A percentile compares a stretch with the other conserved stretches of the same genome.
phyloP scores from a whole-genome alignment of 2,888 invertebrate species.

The Drosophila phalerata region DNA sequence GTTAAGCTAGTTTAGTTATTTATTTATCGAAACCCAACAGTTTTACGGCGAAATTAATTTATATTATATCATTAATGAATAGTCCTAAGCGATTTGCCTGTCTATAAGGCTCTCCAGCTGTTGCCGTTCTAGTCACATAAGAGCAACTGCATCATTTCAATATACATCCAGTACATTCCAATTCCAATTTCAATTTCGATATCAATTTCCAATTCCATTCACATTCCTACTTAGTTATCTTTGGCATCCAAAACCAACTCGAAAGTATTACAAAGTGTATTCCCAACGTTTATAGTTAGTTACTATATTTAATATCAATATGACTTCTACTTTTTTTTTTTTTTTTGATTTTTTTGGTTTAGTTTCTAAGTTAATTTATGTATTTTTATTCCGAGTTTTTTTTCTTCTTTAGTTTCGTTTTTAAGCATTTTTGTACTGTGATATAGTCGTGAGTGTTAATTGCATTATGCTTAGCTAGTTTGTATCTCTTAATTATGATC shows the following conservation, averaged over 20 bases:
- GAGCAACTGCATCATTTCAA: constrained; percentile 48
- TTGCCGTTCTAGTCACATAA: constrained; percentile 70
- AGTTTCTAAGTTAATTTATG: constrained; percentile 43
- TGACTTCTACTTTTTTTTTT: constrained; percentile 1
- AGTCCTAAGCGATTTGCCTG: constrained; percentile 5
- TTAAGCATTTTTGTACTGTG: constrained; percentile 56
- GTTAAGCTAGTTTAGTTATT: constrained; percentile 15
- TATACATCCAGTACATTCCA: constrained; percentile 4
- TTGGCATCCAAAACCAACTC: constrained; percentile 51
- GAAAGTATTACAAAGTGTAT: constrained; percentile 52
- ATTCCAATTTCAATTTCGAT: neutral
- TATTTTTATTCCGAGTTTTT: constrained; percentile 11
- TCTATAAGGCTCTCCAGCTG: constrained; percentile 4
- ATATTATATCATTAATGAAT: neutral
- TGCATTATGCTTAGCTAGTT: constrained; percentile 64
- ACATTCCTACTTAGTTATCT: constrained; percentile 14
- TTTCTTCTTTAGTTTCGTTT: constrained; percentile 21
- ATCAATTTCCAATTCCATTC: neutral
- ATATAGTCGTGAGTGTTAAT: constrained; percentile 66
- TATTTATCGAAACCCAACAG: constrained; percentile 33
- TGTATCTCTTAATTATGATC: constrained; percentile 30
- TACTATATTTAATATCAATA: too few species aligned
- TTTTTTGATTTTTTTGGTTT: constrained; percentile 20
- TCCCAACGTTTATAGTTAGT: constrained; percentile 1
- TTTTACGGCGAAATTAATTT: constrained; percentile 5